These are phyloP conservation scores for Cygnus olor DNA, from an alignment of 2,797 vertebrate genomes.

Conservation along the genomic window DNA sequence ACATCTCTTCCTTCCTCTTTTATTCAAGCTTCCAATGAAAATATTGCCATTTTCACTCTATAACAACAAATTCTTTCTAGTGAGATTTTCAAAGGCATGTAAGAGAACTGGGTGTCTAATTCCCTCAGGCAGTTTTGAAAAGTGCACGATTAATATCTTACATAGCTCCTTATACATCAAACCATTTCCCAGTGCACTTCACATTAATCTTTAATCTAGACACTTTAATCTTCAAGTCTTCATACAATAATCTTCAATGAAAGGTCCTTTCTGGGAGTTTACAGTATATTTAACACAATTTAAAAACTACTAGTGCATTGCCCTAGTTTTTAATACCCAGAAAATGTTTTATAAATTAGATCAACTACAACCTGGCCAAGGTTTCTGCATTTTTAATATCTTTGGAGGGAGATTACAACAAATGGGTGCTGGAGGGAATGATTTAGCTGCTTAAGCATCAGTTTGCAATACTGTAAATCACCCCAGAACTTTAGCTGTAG, in stretches of 20 bases:
- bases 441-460: slow-evolving; percentile 25
- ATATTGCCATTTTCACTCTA: not conserved
- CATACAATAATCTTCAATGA: slow-evolving; percentile 49
- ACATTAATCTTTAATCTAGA: slow-evolving; percentile 70
- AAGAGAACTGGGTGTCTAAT: slow-evolving; percentile 41
- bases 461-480: not conserved
- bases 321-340: slow-evolving; percentile 41
- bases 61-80: slow-evolving; percentile 29
- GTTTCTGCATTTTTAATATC: slow-evolving; percentile 62
- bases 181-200: slow-evolving; percentile 44
- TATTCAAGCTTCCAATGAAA: not conserved
- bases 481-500: not conserved
- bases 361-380: slow-evolving; percentile 45
- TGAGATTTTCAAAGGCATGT: slow-evolving; percentile 39
- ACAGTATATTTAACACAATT: slow-evolving; percentile 64
- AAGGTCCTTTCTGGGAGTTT: slow-evolving; percentile 50
- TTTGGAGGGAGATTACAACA: slow-evolving; percentile 33
- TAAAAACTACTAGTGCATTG: slow-evolving; percentile 40
- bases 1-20: not conserved
- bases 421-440: slow-evolving; percentile 46
- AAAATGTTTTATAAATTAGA: slow-evolving; percentile 65
- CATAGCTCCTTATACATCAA: slow-evolving; percentile 57
- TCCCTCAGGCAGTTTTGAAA: slow-evolving; percentile 32
- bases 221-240: slow-evolving; percentile 64
- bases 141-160: slow-evolving; percentile 43